These are phyloP conservation scores for Solenopsis fugax DNA, from an alignment of 1,140 invertebrate species.

Conservation along the genomic window DNA sequence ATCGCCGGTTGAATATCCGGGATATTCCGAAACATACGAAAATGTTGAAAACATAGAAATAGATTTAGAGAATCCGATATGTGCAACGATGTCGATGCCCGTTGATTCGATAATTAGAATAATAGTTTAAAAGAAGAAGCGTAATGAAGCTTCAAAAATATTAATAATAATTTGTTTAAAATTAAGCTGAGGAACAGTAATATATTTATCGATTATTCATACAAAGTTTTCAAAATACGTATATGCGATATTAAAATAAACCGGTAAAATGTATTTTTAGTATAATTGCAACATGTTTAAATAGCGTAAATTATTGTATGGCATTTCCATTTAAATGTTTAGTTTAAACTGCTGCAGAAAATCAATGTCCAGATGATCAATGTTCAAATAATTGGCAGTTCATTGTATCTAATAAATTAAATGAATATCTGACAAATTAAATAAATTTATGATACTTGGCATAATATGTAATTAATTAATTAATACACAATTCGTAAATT, in stretches of 20 bases:
- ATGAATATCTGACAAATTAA: constrained; percentile 1
- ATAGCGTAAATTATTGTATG: constrained; percentile 14
- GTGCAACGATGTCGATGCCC: background rate
- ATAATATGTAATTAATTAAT: constrained; percentile 25
- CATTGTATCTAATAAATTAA: constrained; percentile 1
- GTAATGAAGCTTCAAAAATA: background rate
- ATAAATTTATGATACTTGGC: constrained; percentile 16
- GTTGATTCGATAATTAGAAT: background rate
- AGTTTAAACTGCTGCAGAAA: background rate
- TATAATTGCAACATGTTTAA: background rate
- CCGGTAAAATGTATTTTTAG: background rate
- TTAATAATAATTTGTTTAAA: background rate
- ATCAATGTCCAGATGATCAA: background rate
- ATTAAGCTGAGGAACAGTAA: background rate
- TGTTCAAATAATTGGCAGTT: background rate
- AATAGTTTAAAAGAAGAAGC: background rate
- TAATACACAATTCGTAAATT: background rate
- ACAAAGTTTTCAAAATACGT: background rate
- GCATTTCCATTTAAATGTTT: background rate
- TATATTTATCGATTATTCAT: background rate
- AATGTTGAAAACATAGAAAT: background rate
- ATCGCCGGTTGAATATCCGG: background rate
- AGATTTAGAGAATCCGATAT: background rate
- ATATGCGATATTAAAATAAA: background rate
- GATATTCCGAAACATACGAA: constrained; percentile 19